Base-by-base conservation (phyloP, 2,888 invertebrate genomes). In the Cremastinae sp. region DNA sequence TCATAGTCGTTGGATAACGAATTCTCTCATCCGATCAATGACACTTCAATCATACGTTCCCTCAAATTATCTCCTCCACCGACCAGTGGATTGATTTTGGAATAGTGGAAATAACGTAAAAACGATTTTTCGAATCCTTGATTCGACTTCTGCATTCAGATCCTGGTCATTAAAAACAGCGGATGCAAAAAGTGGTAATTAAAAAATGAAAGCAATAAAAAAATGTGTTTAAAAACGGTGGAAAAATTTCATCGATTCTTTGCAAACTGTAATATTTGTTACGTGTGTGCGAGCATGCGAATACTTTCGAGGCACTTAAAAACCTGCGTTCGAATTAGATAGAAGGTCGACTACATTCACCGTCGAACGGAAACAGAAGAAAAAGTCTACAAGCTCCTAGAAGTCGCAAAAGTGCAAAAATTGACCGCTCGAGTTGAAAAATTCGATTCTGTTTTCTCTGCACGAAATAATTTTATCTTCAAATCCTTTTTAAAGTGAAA, bases 271-370 rank as follows among this genome's bases (percentile, higher is more conserved):
- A 65, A 55, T 61, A 68, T 22, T 55, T 55, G 28, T 68, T n/a
- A n/a, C n/a, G 28, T 47, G 18, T 35, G 39, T 39, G 1, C 37
- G 16, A 51, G 28, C 68, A 45, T 47, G 61, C 59, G 49, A 43
- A 37, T 45, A 61, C 74, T 68, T 74, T 74, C 68, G 45, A 35
- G 55, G 53, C 45, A 41, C 39, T 47, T 43, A 10, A 45, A 43
- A 66, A 22, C 20, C 7, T 16, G n/a, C 18, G n/a, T n/a, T 43
- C 9, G 53, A 65, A 35, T 61, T 45, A 56, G 51, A 61, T 53
- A 72, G 86, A 88, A 88, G 88, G 88, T 84, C 88, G 82, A 88
- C 88, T 85, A 88, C 88, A 88, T 88, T 88, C 88, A 86, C 87
- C 78, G 69, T 66, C 76, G 56, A 62, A 10, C 58, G 39, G 70